Evolutionary conservation across 2,888 invertebrate genomes (phyloP), one percentile per base, ranked within the genome.

Genomic region (Crepidodera aurea): DNA sequence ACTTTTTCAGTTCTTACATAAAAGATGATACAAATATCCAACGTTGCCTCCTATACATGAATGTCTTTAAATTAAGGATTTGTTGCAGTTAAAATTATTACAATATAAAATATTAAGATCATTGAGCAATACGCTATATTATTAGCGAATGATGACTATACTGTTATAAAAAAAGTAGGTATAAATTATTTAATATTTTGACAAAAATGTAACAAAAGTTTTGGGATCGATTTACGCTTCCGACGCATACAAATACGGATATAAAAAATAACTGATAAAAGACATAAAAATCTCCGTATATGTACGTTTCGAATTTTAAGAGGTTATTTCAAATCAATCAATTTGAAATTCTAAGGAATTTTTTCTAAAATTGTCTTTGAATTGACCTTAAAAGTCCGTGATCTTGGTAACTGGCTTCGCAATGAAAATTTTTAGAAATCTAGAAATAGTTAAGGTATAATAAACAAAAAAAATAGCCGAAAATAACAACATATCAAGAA

Each of bases 401-500:
- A 71, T 70, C 69, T 70, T 70, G 73, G 72, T 74, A 73, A 72
- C 73, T 75, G 59, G 59, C 51, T 60, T 60, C 22, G 59, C 59
- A 46, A 42, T 44, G 54, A 34, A 29, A 25, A 46, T 42, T 48
- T 54, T 60, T 54, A 42, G 25, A 46, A 34, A 42, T 16, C 16
- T 39, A 44, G n/a, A 44, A 10, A 29, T 25, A 58, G 40, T 50
- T 51, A 51, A 60, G n/a, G 16, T 51, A 44, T 51, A 57, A 46
- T 48, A 51, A 40, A 27, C 22, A 29, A 29, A 53, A 22, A 37
- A 39, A 53, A 53, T 15, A 54, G 48, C 57, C 42, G 54, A 48
- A 42, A 64, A 56, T 56, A 68, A 67, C 76, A 75, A 81, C 79
- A 80, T 80, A 80, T 80, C 79, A 78, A 73, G 70, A 75, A 77